Evolutionary conservation across 2,888 invertebrate genomes (phyloP).

Genomic region (Drosophila nigricruria): DNA sequence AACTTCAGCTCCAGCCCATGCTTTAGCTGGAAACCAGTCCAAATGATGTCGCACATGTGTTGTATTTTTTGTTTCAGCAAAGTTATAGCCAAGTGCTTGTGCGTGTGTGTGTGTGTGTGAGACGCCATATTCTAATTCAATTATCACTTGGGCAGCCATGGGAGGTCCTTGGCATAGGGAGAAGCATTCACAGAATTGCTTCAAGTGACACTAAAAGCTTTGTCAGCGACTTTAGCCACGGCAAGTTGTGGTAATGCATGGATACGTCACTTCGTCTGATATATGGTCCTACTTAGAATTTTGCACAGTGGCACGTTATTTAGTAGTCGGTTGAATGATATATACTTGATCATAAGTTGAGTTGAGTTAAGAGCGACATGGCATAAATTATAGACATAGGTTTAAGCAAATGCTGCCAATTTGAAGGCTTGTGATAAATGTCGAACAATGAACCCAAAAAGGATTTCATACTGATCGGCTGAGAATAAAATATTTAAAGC

Average conservation of each 20-base stretch:
- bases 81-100: slow-evolving; percentile 57
- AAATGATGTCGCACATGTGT: slow-evolving; percentile 77
- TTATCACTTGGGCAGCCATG: slow-evolving; percentile 77
- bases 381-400: slow-evolving; percentile 56
- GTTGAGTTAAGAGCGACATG: slow-evolving; percentile 32
- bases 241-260: slow-evolving; percentile 75
- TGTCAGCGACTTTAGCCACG: slow-evolving; percentile 76
- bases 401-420: slow-evolving; percentile 1
- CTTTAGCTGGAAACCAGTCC: slow-evolving; percentile 29
- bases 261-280: slow-evolving; percentile 64
- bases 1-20: slow-evolving; percentile 25
- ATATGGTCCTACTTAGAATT: slow-evolving; percentile 79
- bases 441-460: neutral
- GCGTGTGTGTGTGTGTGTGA: slow-evolving; percentile 42
- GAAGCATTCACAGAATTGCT: slow-evolving; percentile 26
- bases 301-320: slow-evolving; percentile 54
- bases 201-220: slow-evolving; percentile 82
- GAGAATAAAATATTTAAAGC: neutral
- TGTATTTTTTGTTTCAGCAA: slow-evolving; percentile 65
- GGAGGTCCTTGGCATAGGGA: slow-evolving; percentile 21
- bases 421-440: neutral
- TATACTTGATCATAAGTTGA: slow-evolving; percentile 56
- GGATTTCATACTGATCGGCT: too few species aligned
- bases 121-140: slow-evolving; percentile 84
- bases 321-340: slow-evolving; percentile 60